Percentiles rank a stretch among this genome's conserved stretches.
Evolutionary conservation across 2,888 invertebrate genomes (phyloP).

Genomic region (Brenthis daphne): DNA sequence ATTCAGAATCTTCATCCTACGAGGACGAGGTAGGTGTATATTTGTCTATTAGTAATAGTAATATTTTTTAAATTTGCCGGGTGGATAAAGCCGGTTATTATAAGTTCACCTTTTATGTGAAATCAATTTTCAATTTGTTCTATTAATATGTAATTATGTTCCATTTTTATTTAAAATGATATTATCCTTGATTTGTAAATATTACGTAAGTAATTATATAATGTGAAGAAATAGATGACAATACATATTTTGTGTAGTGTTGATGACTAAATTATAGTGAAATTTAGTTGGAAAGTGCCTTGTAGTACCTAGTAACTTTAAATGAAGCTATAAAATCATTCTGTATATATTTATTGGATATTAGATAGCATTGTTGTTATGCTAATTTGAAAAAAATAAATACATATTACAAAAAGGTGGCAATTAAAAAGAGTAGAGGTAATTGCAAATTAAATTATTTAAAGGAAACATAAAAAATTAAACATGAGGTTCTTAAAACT

Average conservation of each 20-base stretch:
- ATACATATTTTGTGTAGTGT: neutral
- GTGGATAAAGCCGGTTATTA: constrained; percentile 12
- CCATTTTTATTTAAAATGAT: constrained; percentile 24
- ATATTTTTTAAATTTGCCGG: constrained; percentile 11
- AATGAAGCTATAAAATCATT: too few relatives aligned
- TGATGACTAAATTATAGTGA: neutral
- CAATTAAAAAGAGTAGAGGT: too few relatives aligned
- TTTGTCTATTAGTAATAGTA: constrained; percentile 1
- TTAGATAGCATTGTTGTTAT: too few relatives aligned
- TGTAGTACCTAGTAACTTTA: neutral
- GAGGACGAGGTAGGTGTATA: constrained; percentile 6
- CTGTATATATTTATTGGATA: too few relatives aligned
- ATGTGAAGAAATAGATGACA: constrained; percentile 44
- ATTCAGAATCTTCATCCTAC: neutral
- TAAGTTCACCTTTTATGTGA: neutral
- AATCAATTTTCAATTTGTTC: constrained; percentile 2
- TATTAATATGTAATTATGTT: constrained; percentile 32
- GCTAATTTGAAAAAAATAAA: too few relatives aligned
- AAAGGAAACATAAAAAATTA: too few relatives aligned
- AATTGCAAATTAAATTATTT: too few relatives aligned
- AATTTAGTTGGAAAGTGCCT: neutral
- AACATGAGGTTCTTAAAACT: too few relatives aligned
- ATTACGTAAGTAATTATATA: constrained; percentile 73
- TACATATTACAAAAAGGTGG: too few relatives aligned
- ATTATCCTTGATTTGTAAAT: constrained; percentile 54